Conservation (phyloP, 2,797 vertebrate genomes). For the Typhlichthys subterraneus region DNA sequence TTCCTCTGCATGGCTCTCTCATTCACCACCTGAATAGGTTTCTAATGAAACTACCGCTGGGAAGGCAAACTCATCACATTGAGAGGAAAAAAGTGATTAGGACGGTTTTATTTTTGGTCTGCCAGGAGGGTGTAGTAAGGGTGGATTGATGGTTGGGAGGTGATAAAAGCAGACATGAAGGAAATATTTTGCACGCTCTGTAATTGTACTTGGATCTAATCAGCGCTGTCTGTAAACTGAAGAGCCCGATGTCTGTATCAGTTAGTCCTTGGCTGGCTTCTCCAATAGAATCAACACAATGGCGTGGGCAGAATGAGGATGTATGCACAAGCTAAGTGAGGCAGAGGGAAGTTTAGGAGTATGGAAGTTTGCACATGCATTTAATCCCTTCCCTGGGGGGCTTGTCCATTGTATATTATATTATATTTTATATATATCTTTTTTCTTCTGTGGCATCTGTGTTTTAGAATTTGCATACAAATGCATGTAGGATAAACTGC, state of each 20-base stretch:
- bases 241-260: conserved; percentile 12
- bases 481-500: neutral
- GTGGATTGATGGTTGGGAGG: neutral
- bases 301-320: neutral
- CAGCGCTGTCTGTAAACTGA: conserved; percentile 17
- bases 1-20: conserved; percentile 36
- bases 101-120: conserved; percentile 34
- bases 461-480: neutral
- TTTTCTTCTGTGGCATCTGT: conserved; percentile 1
- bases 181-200: conserved; percentile 10
- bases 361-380: conserved; percentile 4
- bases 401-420: conserved; percentile 16
- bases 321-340: neutral
- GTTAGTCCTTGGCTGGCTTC: neutral
- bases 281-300: neutral
- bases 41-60: conserved; percentile 48
- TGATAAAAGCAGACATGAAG: conserved; percentile 15
- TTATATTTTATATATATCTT: neutral
- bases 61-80: conserved; percentile 39
- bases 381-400: neutral
- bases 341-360: neutral
- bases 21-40: conserved; percentile 31
- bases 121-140: conserved; percentile 6
- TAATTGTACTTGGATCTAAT: conserved; percentile 27
- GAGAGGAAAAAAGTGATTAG: conserved; percentile 34